A percentile compares a stretch with the other conserved stretches of the same genome.
phyloP scores from a whole-genome alignment of 1,140 invertebrate genomes.

The Akabosia matsudoensis region DNA sequence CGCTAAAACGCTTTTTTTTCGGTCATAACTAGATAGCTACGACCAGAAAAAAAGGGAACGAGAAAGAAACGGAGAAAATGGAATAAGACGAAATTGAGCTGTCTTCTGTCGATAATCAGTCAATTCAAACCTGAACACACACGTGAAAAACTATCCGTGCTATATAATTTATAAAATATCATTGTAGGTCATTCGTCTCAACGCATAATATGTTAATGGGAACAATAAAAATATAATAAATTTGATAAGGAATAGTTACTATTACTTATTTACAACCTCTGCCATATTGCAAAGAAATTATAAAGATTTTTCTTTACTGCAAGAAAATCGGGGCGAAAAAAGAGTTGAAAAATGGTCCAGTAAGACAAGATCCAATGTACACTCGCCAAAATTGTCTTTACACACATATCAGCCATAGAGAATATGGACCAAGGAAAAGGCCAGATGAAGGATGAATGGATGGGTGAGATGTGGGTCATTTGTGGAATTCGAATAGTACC shows the following conservation, averaged over 20 bases:
- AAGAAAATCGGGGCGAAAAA: too few species aligned
- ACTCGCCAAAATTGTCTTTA: background rate
- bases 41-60: background rate
- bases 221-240: background rate
- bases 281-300: too few species aligned
- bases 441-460: background rate
- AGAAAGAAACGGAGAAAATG: constrained; percentile 15
- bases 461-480: constrained; percentile 22
- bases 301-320: too few species aligned
- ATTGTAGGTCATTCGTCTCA: background rate
- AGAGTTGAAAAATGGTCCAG: too few species aligned
- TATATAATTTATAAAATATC: constrained; percentile 20
- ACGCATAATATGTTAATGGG: too few species aligned
- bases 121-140: background rate
- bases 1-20: constrained; percentile 8
- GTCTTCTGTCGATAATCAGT: constrained; percentile 23
- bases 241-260: too few species aligned
- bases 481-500: constrained; percentile 15
- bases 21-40: background rate
- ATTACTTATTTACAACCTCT: too few species aligned
- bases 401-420: background rate
- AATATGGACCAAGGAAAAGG: background rate
- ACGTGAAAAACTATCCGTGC: background rate
- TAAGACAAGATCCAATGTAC: background rate
- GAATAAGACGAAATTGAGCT: constrained; percentile 27